A percentile compares a stretch with the other conserved stretches of the same genome.
phyloP scores from a whole-genome alignment of 2,113 vertebrate genomes.

The Athene noctua region DNA sequence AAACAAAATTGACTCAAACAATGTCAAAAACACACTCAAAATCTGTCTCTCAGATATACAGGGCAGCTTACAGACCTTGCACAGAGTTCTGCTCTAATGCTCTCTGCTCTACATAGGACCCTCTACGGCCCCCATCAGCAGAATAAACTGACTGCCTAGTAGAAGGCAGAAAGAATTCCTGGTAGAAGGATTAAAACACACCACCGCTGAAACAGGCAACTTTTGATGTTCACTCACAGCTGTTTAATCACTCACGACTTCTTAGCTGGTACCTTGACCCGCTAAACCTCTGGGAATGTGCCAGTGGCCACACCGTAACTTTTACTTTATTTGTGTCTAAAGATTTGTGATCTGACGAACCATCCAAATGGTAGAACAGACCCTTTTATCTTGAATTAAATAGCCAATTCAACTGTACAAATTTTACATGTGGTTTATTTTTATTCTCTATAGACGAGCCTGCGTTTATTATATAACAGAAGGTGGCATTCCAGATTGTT shows the following conservation, averaged over 20 bases:
- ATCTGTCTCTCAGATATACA: not conserved
- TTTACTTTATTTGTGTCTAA: not conserved
- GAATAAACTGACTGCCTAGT: not conserved
- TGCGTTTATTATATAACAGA: constrained; percentile 37
- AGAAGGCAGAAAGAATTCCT: not conserved
- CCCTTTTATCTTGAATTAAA: not conserved
- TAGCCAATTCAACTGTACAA: fast-evolving
- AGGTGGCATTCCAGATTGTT: constrained; percentile 54
- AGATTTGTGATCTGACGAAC: not conserved
- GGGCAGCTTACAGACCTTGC: not conserved
- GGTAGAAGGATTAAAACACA: not conserved
- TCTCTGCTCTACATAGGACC: not conserved
- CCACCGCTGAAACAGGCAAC: not conserved
- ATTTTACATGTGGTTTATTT: not conserved
- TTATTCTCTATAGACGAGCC: not conserved
- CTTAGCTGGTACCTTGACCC: not conserved
- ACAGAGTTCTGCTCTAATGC: not conserved
- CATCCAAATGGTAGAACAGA: not conserved
- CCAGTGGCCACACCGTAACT: not conserved
- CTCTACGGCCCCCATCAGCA: not conserved
- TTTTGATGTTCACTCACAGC: not conserved
- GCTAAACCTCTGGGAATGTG: not conserved
- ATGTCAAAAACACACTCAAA: not conserved
- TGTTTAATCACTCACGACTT: not conserved
- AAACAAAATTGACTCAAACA: not conserved